Evolutionary conservation across 64 coral and sea anemone genomes (phyloP), one percentile per base, ranked within the genome.

Genomic region (Montipora capricornis): DNA sequence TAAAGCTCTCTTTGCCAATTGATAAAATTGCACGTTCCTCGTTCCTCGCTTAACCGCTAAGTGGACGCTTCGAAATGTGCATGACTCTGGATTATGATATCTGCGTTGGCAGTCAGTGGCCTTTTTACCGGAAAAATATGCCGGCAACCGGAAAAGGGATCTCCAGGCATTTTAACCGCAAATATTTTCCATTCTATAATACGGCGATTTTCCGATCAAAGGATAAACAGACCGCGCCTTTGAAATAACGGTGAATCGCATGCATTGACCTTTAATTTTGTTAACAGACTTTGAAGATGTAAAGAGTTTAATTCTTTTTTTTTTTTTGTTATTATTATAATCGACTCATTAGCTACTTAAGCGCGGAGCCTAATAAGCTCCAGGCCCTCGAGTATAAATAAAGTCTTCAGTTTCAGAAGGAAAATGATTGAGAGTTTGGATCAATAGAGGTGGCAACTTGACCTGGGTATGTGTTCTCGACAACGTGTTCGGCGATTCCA

Each of bases 141-240:
- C 45, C 17, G 6, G 45, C 45, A 49, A 47, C 82, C 82, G 82
- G 82, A 86, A 86, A 68, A 51, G 37, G 67, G 16, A 46, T 20
- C 82, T 86, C 64, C 46, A 73, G 71, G 44, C 47, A 86, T 86
- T n/a, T 15, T 73, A 86, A 86, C 82, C 82, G 82, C 82, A 86
- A 73, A 86, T 86, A 44, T 68, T 71, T 71, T 37, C 13, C 82
- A 86, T 71, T 69, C 66, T 59, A 37, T 37, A 20, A 66, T 4
- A 5, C 11, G 66, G 64, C 71, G 64, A 86, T 86, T 7, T 86
- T 4, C 76, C 82, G 62, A 71, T 15, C 8, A 70, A 57, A 86
- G 67, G 82, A 86, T 86, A 86, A 86, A 86, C 66, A 86, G 17
- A 22, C 82, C 66, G 15, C 60, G 81, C 59, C 37, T 15, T n/a